Conservation (phyloP, 2,888 invertebrate genomes). For the Tenthredo mesomela region DNA sequence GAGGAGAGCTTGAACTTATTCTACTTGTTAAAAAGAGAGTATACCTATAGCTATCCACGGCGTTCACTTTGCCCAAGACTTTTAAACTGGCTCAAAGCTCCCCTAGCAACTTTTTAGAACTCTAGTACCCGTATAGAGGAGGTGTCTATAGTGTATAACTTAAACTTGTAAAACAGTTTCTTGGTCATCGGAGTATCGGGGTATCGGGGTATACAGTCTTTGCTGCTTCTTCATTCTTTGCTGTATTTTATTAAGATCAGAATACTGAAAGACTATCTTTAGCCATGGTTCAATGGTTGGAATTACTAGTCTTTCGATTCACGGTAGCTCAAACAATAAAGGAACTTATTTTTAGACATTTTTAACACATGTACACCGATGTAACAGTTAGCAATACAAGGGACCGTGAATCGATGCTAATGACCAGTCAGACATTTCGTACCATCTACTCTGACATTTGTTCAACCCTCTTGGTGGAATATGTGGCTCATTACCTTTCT, state of each 20-base stretch:
- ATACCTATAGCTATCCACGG: background rate
- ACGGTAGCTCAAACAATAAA: background rate
- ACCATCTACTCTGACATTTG: slow-evolving; percentile 12
- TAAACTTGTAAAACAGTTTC: slow-evolving; percentile 37
- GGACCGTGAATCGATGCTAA: background rate
- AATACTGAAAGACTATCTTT: background rate
- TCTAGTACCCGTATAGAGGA: background rate
- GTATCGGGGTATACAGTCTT: background rate
- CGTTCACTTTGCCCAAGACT: slow-evolving; percentile 12
- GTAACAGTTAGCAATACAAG: background rate
- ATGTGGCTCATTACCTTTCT: slow-evolving; percentile 21
- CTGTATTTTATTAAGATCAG: background rate
- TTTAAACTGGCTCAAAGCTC: slow-evolving; percentile 13
- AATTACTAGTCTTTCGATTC: background rate
- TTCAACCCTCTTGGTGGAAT: background rate
- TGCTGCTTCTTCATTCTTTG: background rate
- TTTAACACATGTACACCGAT: background rate
- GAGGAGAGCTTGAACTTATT: background rate
- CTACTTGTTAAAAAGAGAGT: slow-evolving; percentile 1
- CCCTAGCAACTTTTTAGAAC: background rate
- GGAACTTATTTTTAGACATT: background rate
- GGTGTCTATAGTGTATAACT: slow-evolving; percentile 23
- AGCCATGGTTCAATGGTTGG: background rate
- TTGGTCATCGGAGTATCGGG: slow-evolving; percentile 23
- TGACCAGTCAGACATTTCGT: background rate